Conservation (phyloP, 2,113 vertebrate species). For the Ageneiosus marmoratus region DNA sequence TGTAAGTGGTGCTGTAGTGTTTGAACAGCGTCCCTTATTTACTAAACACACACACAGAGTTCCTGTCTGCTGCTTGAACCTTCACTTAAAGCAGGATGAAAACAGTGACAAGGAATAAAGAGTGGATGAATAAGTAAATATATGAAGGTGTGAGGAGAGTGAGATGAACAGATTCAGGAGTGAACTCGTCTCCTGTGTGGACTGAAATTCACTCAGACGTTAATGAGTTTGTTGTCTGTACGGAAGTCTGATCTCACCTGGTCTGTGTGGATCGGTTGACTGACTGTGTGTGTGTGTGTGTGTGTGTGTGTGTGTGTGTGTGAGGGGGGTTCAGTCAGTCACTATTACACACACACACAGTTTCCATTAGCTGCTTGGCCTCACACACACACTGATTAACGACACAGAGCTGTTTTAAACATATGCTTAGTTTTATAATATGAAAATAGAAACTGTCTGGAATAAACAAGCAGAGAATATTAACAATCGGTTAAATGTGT, state of each 20-base stretch:
- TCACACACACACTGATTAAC: neutral
- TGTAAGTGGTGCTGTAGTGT: neutral
- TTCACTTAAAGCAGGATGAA: no score
- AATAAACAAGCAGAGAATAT: neutral
- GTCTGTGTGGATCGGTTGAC: neutral
- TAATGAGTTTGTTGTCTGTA: neutral
- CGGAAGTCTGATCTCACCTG: neutral
- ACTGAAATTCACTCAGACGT: neutral
- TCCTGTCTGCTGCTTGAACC: no score
- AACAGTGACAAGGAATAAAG: no score
- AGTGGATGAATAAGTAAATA: no score
- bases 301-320: no score
- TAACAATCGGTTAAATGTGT: neutral
- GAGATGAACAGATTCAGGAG: neutral
- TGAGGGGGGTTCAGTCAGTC: no score
- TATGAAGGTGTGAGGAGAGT: no score
- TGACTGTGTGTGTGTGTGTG: no score
- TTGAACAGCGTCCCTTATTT: neutral
- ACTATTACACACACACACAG: neutral
- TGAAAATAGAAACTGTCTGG: neutral
- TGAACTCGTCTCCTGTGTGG: neutral
- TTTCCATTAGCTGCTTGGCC: no score
- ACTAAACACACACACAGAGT: neutral
- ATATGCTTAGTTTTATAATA: neutral
- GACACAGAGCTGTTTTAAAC: neutral